Evolutionary conservation across 2,113 vertebrate species (phyloP), one percentile per base, ranked within the genome.

Genomic region (Marmota flaviventris): DNA sequence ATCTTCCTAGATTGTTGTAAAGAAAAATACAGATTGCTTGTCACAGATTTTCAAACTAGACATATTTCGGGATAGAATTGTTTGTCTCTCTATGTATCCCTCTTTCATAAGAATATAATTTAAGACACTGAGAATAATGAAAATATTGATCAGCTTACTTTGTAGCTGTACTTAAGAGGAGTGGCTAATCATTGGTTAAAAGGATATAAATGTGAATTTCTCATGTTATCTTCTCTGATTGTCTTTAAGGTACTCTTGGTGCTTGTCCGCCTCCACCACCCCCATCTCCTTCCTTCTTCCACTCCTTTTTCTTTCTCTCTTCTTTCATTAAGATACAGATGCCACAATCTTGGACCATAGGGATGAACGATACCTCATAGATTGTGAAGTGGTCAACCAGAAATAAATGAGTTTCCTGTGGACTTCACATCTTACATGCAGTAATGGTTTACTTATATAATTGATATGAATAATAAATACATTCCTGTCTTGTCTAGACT

Each of bases 21-120:
- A 86, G 63, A 37, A 77, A 85, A 89, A 9, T n/a, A n/a, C 25
- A 34, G 72, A 89, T 48, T 93, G 2, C 32, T 32, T 89, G 53
- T 76, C 39, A 78, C 4, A 86, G 53, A 5, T 8, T 95, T 89
- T 25, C 56, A 84, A 92, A 78, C 6, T 7, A 69, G 37, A 70
- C 16, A n/a, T 67, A 53, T 65, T 56, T 32, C 70, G 22, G n/a
- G 42, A 24, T 34, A 58, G 34, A 25, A 34, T 39, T 56, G 8
- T 51, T 67, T 58, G 13, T 32, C 42, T 75, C 20, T 90, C 39
- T 14, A 6, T 14, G 37, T 32, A 12, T 6, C 17, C 16, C 92
- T 89, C 2, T 51, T 94, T 25, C 22, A 32, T 4, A 91, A 32
- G 63, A 32, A 22, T 16, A 72, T 48, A 89, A 76, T 75, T 51